Evolutionary conservation across 2,888 invertebrate species (phyloP).

Genomic region (Drosophila nigritarsus): DNA sequence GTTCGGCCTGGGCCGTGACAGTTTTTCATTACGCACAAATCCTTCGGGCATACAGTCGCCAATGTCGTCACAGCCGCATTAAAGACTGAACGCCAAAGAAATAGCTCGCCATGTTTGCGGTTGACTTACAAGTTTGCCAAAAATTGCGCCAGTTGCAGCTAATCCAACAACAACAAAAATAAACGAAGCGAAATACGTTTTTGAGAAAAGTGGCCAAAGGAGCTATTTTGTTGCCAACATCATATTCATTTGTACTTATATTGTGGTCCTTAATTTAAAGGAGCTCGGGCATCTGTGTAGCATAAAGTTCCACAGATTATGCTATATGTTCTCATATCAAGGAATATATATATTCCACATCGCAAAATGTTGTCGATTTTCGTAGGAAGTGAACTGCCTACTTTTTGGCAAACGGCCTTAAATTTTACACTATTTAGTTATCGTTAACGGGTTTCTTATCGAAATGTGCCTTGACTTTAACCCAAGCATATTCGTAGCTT

Average conservation of each 20-base stretch:
- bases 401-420: not conserved
- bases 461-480: slow-evolving; percentile 44
- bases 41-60: slow-evolving; percentile 74
- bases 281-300: not conserved
- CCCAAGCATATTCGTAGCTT: slow-evolving; percentile 2
- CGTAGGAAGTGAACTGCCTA: not conserved
- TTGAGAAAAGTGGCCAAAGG: not conserved
- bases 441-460: slow-evolving; percentile 26
- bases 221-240: not conserved
- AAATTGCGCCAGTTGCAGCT: slow-evolving; percentile 25
- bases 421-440: not conserved
- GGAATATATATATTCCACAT: not conserved
- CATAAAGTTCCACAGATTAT: not conserved
- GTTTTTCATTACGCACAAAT: slow-evolving; percentile 81
- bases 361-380: not conserved
- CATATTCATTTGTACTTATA: not conserved
- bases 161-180: slow-evolving; percentile 1
- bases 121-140: slow-evolving; percentile 41
- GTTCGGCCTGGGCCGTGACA: slow-evolving; percentile 53
- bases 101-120: slow-evolving; percentile 46
- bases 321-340: not conserved
- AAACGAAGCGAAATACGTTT: not conserved
- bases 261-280: not conserved
- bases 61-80: slow-evolving; percentile 57
- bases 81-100: slow-evolving; percentile 52